A percentile compares a stretch with the other conserved stretches of the same genome.
Evolutionary conservation across 1,140 invertebrate genomes (phyloP).

Genomic region (Telenomus remus): DNA sequence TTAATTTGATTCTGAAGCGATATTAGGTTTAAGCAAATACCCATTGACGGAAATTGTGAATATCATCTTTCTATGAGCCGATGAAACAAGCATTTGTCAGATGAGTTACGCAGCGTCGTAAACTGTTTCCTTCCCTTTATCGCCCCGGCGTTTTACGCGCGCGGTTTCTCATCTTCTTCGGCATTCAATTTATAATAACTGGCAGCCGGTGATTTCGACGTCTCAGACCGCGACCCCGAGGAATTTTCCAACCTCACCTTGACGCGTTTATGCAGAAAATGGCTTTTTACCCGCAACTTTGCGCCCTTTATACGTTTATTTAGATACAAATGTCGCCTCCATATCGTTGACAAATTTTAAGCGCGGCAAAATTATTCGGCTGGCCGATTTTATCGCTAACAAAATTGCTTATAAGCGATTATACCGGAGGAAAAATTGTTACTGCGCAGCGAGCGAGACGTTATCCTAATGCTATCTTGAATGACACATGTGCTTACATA

Average conservation of each 20-base stretch:
- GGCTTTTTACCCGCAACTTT: constrained; percentile 60
- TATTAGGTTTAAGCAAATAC: constrained; percentile 46
- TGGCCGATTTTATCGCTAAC: constrained; percentile 16
- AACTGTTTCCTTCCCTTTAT: constrained; percentile 64
- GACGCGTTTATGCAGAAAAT: constrained; percentile 70
- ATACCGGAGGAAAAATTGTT: constrained; percentile 21
- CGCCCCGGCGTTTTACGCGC: constrained; percentile 53
- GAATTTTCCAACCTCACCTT: constrained; percentile 58
- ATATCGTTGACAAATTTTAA: constrained; percentile 28
- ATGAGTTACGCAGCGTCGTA: constrained; percentile 61
- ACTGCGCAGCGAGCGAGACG: neutral
- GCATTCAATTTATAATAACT: constrained; percentile 70
- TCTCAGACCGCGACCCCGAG: constrained; percentile 35
- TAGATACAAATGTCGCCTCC: constrained; percentile 49
- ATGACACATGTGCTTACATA: constrained; percentile 58
- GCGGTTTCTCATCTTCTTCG: constrained; percentile 67
- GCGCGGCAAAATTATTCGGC: constrained; percentile 32
- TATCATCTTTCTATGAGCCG: constrained; percentile 58
- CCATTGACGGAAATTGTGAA: constrained; percentile 48
- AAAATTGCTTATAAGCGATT: constrained; percentile 47
- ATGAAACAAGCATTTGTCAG: constrained; percentile 62
- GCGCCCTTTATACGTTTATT: constrained; percentile 50
- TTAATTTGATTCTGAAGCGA: constrained; percentile 48
- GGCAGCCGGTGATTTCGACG: constrained; percentile 65
- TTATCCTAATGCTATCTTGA: constrained; percentile 55